A percentile compares a stretch with the other conserved stretches of the same genome.
These are phyloP conservation scores for Typhlomys cinereus DNA, from an alignment of 2,113 vertebrate species.

Conservation along the genomic window DNA sequence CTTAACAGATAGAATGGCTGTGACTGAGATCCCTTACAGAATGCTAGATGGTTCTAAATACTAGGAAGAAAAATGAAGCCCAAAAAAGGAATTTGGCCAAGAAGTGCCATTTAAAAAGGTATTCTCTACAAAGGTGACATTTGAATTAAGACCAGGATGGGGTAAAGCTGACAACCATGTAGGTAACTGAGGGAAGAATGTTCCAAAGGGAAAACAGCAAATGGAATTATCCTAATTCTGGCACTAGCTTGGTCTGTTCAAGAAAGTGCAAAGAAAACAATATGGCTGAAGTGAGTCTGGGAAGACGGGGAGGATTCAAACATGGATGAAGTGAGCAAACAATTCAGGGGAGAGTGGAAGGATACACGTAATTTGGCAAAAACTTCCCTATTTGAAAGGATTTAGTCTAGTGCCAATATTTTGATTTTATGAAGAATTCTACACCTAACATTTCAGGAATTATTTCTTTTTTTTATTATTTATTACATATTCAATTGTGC, in stretches of 20 bases:
- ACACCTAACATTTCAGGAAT: background rate
- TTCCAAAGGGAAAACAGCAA: background rate
- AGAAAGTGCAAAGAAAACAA: background rate
- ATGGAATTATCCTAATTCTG: background rate
- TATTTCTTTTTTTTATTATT: too few species aligned
- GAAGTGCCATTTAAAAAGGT: background rate
- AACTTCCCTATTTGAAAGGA: background rate
- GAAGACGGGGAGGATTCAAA: too few species aligned
- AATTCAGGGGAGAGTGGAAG: background rate
- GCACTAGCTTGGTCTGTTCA: background rate
- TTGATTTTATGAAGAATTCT: conserved; percentile 49
- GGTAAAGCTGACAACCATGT: background rate
- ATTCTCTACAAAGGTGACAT: background rate
- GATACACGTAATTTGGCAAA: background rate
- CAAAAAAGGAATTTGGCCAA: background rate
- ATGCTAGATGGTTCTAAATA: background rate
- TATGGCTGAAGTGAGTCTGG: background rate
- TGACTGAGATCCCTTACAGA: background rate
- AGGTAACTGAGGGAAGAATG: background rate
- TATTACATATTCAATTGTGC: too few species aligned
- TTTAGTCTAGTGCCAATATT: background rate
- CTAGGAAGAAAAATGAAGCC: conserved; percentile 36
- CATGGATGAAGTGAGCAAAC: background rate
- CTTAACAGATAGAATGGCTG: conserved; percentile 58
- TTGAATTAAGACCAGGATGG: conserved; percentile 10